These are phyloP conservation scores for Cantharis lateralis DNA, from an alignment of 2,888 invertebrate genomes.

Conservation along the genomic window DNA sequence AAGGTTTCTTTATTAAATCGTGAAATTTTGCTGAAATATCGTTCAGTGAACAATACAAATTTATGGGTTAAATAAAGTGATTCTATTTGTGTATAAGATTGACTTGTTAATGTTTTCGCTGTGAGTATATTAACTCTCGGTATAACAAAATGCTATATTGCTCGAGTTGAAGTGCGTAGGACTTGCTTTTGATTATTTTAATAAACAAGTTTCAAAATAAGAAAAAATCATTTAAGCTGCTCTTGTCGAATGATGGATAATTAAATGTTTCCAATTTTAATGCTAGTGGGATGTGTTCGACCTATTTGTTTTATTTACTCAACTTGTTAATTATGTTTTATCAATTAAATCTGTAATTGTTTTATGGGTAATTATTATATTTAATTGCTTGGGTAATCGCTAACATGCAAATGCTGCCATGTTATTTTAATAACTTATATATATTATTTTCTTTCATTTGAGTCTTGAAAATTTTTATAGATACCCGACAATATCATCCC, in stretches of 20 bases:
- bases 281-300: background rate
- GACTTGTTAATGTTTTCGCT: background rate
- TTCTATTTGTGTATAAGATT: background rate
- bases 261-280: background rate
- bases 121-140: background rate
- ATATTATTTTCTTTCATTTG: background rate
- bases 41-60: background rate
- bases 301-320: background rate
- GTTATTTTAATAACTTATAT: background rate
- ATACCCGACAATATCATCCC: background rate
- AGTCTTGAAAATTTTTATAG: too few relatives aligned
- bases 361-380: background rate
- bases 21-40: background rate
- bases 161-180: background rate
- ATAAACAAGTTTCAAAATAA: background rate
- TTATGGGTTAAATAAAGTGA: background rate
- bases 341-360: background rate
- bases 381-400: background rate
- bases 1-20: background rate
- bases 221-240: background rate
- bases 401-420: background rate
- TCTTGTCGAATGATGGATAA: background rate
- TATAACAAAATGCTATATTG: background rate
- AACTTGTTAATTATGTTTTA: background rate
- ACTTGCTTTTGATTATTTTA: background rate